A percentile compares a stretch with the other conserved stretches of the same genome.
Conservation (phyloP, 1,140 invertebrate genomes). For the Hydropsyche tenuis region DNA sequence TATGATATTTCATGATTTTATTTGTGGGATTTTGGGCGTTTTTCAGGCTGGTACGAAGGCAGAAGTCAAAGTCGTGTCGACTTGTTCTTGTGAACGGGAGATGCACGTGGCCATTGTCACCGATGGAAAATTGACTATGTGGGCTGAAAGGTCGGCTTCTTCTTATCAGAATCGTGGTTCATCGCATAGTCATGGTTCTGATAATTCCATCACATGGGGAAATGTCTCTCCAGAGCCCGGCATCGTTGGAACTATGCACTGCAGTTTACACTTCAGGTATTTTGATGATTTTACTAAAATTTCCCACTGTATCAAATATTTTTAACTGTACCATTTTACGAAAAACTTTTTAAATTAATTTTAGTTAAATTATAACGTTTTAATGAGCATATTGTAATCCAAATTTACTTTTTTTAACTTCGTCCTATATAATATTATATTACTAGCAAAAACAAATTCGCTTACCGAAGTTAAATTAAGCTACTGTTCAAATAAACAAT, state of each 20-base stretch:
- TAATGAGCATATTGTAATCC: no score
- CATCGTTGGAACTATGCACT: conserved; percentile 60
- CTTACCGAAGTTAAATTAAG: no score
- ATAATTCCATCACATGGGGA: conserved; percentile 50
- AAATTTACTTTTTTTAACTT: no score
- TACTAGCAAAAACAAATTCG: no score
- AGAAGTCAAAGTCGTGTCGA: conserved; percentile 67
- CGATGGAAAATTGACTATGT: conserved; percentile 67
- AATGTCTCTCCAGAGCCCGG: conserved; percentile 46
- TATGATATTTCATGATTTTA: neutral
- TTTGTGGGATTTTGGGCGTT: no score
- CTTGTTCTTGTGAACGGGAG: conserved; percentile 67
- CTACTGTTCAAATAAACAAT: no score
- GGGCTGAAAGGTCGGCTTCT: conserved; percentile 53
- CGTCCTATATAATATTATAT: no score
- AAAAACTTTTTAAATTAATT: no score
- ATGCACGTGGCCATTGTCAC: conserved; percentile 67
- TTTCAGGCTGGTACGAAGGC: conserved; percentile 66
- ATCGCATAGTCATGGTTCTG: conserved; percentile 52
- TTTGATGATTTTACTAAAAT: no score
- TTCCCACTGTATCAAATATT: no score
- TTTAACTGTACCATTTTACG: no score
- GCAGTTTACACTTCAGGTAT: conserved; percentile 69
- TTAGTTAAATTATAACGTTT: no score
- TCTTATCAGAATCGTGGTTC: conserved; percentile 54